Evolutionary conservation across 2,113 vertebrate species (phyloP).

Genomic region (Notiomystis cincta): DNA sequence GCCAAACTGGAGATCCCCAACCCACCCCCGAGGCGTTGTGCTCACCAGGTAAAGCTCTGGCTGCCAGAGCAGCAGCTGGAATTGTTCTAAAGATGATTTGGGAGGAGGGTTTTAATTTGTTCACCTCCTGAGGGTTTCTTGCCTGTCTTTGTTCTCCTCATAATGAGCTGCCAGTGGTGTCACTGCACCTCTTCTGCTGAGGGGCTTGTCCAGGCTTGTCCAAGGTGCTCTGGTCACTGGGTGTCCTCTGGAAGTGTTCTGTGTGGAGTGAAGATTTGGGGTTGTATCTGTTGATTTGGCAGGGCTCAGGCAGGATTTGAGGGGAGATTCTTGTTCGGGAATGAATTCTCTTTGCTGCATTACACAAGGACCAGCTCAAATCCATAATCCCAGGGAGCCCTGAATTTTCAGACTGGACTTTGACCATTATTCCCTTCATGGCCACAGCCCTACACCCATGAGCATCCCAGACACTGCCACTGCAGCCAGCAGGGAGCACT

Average conservation of each 20-base stretch:
- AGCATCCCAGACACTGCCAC: neutral
- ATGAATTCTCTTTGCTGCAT: neutral
- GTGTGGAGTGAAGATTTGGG: neutral
- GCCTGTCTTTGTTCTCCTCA: neutral
- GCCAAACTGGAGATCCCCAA: conserved; percentile 85
- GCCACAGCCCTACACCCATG: neutral
- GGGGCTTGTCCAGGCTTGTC: neutral
- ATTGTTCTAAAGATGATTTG: neutral
- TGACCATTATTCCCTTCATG: neutral
- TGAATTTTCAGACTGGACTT: neutral
- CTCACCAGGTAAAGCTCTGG: conserved; percentile 84
- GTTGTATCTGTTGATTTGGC: neutral
- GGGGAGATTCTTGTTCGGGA: neutral
- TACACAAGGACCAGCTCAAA: neutral
- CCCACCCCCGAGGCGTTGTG: conserved; percentile 88
- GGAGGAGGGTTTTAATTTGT: neutral
- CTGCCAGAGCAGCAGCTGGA: neutral
- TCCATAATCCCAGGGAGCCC: neutral
- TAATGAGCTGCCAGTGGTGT: neutral
- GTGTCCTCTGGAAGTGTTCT: neutral
- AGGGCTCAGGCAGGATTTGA: neutral
- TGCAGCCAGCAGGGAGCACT: neutral
- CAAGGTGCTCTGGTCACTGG: neutral
- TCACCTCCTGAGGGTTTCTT: neutral
- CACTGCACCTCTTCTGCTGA: neutral